Base-by-base conservation (phyloP, 2,888 invertebrate species). In the Acleris cristana region DNA sequence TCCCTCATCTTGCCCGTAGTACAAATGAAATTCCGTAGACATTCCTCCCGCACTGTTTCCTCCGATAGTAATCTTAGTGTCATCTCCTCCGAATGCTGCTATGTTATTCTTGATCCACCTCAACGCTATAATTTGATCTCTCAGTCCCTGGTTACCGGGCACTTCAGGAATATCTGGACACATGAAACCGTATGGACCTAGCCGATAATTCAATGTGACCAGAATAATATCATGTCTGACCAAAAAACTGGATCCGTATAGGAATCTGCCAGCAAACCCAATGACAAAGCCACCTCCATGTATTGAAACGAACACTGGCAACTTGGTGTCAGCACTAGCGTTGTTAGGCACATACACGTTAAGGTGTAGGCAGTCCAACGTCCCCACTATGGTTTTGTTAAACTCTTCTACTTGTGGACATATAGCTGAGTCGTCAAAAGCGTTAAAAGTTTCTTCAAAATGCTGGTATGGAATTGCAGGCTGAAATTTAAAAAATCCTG, bases 331-430 rank as follows among this genome's bases (percentile, higher is more conserved):
- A 2, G 71, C 65, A 2, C 65, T 75, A 12, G 76, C 76, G 5
- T 63, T 70, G 7, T 79, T 74, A 1, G 94, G 94, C 1, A 94
- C 93, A 75, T 94, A 95, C 0, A 95, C 90, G 77, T 95, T 95
- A 4, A 95, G 74, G 69, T 93, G 94, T 0, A 95, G 87, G 69
- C 95, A 95, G 73, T 94, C 93, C 67, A 92, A 83, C 21, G 83
- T 52, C 79, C 93, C 80, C 74, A 85, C 26, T 78, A 74, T 69
- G 16, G 85, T 67, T 0, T 69, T 63, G 14, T 60, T 19, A 78
- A 82, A 68, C 19, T 63, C 58, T 45, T 54, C 65, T 0, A 73
- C 73, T 78, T 85, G 85, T 1, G 85, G 83, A 44, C 85, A 85
- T 58, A 71, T 76, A n/a, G 79, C 73, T 2, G 79, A 69, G 3